A percentile compares a stretch with the other conserved stretches of the same genome.
Evolutionary conservation across 2,888 invertebrate species (phyloP).

Genomic region (Hoplodrina blanda): DNA sequence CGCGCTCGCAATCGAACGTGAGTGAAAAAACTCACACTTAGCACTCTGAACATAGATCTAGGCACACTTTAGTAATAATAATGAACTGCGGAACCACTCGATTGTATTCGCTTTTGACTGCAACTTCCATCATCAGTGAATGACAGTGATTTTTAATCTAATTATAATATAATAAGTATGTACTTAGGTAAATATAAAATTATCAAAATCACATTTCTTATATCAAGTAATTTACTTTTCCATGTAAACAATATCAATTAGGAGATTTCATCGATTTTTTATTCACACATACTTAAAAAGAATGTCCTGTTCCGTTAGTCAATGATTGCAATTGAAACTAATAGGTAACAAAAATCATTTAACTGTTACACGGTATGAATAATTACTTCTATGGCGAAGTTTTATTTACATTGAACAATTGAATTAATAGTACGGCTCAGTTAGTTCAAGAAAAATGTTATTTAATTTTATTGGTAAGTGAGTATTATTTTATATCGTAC

Average conservation of each 20-base stretch:
- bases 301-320: slow-evolving; percentile 1
- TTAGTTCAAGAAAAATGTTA: slow-evolving; percentile 34
- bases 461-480: slow-evolving; percentile 36
- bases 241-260: slow-evolving; percentile 26
- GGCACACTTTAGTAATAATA: too few relatives aligned
- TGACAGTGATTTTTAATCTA: slow-evolving; percentile 19
- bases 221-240: slow-evolving; percentile 10
- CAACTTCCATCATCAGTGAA: slow-evolving; percentile 4
- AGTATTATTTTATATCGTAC: background rate
- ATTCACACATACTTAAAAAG: slow-evolving; percentile 14
- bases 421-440: slow-evolving; percentile 3
- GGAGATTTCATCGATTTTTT: background rate
- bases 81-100: background rate
- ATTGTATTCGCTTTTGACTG: background rate
- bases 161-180: background rate
- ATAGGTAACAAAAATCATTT: slow-evolving; percentile 20
- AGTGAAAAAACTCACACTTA: too few relatives aligned
- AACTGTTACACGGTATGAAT: slow-evolving; percentile 38
- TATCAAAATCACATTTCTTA: slow-evolving; percentile 3
- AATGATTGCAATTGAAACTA: slow-evolving; percentile 15
- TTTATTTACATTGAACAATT: slow-evolving; percentile 35
- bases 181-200: background rate
- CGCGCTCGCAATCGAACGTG: too few relatives aligned
- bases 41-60: too few relatives aligned
- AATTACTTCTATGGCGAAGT: slow-evolving; percentile 15